Evolutionary conservation across 2,113 vertebrate species (phyloP), one percentile per base, ranked within the genome.

Genomic region (Sprattus sprattus): DNA sequence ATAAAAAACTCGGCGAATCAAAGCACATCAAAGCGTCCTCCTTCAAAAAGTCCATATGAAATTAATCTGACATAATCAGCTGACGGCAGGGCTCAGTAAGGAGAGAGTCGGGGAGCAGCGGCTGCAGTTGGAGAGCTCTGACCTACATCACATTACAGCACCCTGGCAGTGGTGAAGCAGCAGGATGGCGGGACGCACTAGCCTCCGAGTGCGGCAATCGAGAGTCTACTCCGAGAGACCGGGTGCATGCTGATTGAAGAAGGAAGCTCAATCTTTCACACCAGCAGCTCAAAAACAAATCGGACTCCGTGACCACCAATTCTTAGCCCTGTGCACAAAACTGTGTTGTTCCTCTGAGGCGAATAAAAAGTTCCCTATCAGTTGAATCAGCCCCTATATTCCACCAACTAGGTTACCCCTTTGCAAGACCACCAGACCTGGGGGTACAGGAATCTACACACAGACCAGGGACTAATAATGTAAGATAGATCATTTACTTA

Each of bases 1-100:
- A 90, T 86, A 90, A 91, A 88, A 87, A 82, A 83, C 39, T 82
- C 25, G 64, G 89, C 32, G 11, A 86, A 85, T 84, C 85, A 87
- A 88, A 87, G 86, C 84, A 82, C 85, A 91, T 91, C 85, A 92
- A 91, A 91, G 89, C 85, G 87, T 75, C 45, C 85, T 84, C 86
- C 88, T 60, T 94, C 90, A 86, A 88, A 87, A 52, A 83, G 88
- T 90, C 89, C 85, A 88, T 89, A 88, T 90, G 85, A 94, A 93
- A 93, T 93, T 88, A 92, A 90, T 92, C 88, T 93, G 93, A 93
- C 94, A 92, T 92, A 91, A 93, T 93, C 92, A 92, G 84, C 87
- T 88, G 92, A 93, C 89, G 83, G 60, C 89, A 88, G 28, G 82
- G 90, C 84, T 86, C 15, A n/a, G 20, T 78, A 57, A 39, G 75